These are phyloP conservation scores for Ursus arctos DNA, from an alignment of 2,113 vertebrate genomes.

Conservation along the genomic window DNA sequence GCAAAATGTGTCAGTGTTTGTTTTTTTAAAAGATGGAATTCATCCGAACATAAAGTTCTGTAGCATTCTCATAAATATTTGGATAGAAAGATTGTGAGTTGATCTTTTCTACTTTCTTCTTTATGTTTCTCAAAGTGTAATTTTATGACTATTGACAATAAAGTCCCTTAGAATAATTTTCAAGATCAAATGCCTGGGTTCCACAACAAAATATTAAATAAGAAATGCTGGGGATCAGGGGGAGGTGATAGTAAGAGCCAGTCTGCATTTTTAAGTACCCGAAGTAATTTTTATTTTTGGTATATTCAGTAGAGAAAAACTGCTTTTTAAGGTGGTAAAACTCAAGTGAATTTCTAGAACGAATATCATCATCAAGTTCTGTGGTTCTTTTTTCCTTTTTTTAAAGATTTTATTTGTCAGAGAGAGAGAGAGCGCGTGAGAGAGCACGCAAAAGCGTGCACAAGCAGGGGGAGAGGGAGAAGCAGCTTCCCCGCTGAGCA, in stretches of 20 bases:
- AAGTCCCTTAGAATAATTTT: slow-evolving; percentile 45
- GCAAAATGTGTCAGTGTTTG: not conserved
- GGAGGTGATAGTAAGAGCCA: not conserved
- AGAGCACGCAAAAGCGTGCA: too few species aligned
- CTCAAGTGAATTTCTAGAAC: not conserved
- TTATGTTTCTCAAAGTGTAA: slow-evolving; percentile 7
- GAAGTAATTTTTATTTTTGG: not conserved
- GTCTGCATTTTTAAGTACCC: slow-evolving; percentile 1
- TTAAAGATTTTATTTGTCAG: not conserved
- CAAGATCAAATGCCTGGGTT: not conserved
- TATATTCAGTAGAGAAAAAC: not conserved
- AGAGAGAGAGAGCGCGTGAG: not conserved
- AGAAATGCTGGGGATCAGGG: not conserved
- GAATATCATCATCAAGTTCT: not conserved
- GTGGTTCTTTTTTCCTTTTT: not conserved
- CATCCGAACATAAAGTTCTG: not conserved
- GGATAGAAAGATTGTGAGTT: not conserved
- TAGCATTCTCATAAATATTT: not conserved
- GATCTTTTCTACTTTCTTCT: not conserved
- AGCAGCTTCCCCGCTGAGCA: too few species aligned
- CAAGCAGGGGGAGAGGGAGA: not conserved
- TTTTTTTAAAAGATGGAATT: not conserved
- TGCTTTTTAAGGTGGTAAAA: slow-evolving; percentile 33
- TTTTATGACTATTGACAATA: not conserved
- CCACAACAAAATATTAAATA: not conserved